Conservation (phyloP, 2,888 invertebrate species). For the Scaptomyza flava region DNA sequence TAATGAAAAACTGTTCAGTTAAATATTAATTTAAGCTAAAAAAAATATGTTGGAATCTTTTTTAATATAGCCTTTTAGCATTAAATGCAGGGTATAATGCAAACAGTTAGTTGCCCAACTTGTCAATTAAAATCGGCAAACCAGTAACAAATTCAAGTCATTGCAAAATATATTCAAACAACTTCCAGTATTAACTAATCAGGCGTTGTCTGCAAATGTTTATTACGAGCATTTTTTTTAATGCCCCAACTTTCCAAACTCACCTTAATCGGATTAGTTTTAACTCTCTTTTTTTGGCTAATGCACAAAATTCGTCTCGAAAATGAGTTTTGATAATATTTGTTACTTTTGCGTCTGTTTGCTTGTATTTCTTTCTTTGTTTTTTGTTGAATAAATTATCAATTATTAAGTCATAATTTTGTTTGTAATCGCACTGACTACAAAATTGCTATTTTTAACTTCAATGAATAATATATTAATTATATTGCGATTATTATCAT, state of each 20-base stretch:
- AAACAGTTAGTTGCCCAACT: constrained; percentile 6
- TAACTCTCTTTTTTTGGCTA: not conserved
- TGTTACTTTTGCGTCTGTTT: not conserved
- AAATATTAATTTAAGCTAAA: not conserved
- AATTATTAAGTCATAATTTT: constrained; percentile 1
- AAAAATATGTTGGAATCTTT: not conserved
- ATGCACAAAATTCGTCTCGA: not conserved
- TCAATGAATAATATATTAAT: not conserved
- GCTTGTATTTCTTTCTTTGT: not conserved
- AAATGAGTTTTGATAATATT: not conserved
- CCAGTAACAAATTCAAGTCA: constrained; percentile 10
- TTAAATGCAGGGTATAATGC: not conserved
- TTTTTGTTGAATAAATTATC: not conserved
- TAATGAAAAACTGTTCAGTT: not conserved
- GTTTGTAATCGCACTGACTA: not conserved
- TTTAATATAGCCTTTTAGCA: not conserved
- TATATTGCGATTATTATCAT: not conserved
- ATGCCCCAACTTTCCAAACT: constrained; percentile 4
- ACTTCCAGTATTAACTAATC: constrained; percentile 16
- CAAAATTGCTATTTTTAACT: not conserved
- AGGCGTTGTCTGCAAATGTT: not conserved
- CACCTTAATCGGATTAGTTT: not conserved
- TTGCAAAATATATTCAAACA: not conserved
- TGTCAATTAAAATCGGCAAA: constrained; percentile 15
- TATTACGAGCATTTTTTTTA: not conserved